Evolutionary conservation across 2,888 invertebrate genomes (phyloP), one percentile per base, ranked within the genome.

Genomic region (Andrena bicolor): DNA sequence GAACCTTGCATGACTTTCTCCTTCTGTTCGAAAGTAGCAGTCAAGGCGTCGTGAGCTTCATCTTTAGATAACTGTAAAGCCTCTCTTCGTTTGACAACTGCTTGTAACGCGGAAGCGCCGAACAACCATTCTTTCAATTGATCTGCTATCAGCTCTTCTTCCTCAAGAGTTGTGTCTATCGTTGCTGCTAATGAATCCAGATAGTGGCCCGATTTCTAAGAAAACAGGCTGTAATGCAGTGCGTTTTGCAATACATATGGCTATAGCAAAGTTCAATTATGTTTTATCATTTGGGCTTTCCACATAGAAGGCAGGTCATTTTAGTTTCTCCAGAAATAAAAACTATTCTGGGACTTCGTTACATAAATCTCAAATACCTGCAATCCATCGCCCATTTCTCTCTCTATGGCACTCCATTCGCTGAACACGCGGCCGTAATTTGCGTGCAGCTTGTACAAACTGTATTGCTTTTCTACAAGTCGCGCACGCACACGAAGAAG

Each of bases 381-480:
- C 69, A 98, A 91, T 0, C 97, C 97, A 91, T 97, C 97, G 0
- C 96, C 97, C 96, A 97, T 97, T 80, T 96, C 96, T 87, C 96
- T 96, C 91, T 98, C 98, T 70, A 97, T 96, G 48, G 96, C 97
- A 92, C 97, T 97, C 97, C 97, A 98, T 93, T 98, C 97, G 88
- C 97, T 97, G 91, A 97, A 97, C 75, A 97, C 95, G 64, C 97
- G 95, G 0, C 97, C 97, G 89, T 97, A 97, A 94, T 97, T 97
- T 0, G 96, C 96, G 91, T 98, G 97, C 53, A 97, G 94, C 93
- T 97, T 97, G 91, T 97, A 97, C 30, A 97, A 94, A 8, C 96
- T 96, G 91, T 96, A 97, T 89, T 96, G 96, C 88, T 96, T 96
- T 92, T 97, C 97, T 87, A 96, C 97, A 88, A 97, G 96, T 91